Evolutionary conservation across 2,888 invertebrate species (phyloP), one percentile per base, ranked within the genome.

Genomic region (Lordiphosa andalusiaca): DNA sequence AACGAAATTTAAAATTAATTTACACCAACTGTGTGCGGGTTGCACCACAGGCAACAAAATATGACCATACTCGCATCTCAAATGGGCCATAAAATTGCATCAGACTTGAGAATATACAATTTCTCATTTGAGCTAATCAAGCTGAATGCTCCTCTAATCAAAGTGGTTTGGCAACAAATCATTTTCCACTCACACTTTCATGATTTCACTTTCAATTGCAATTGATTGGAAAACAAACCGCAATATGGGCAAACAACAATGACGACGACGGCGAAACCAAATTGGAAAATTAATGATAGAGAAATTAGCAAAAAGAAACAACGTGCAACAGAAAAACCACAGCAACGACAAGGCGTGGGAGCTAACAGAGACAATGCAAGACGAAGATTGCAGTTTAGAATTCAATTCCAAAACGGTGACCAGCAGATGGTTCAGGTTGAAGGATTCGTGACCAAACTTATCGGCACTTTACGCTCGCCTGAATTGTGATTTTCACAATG

Each of bases 121-220:
- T 46, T 36, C 58, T 63, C 61, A 76, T 76, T 78, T 75, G 62
- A 67, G 65, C 49, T 72, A 82, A 82, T 76, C 75, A 65, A 50
- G 53, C 47, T 74, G 72, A 74, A 74, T 78, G 75, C 63, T 74
- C 53, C 63, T 71, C 54, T 53, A 73, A 77, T 75, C 80, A 82
- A 63, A 78, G 75, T 62, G 78, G 75, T 77, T 73, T 64, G 59
- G 51, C 57, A 53, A 72, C 53, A 58, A 78, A 74, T 69, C 75
- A 75, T 72, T 72, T 80, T 69, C 49, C 40, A 70, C 83, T 83
- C 70, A 75, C 69, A 84, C 84, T 84, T 81, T 78, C 84, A 67
- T 64, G 62, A 77, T 76, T 81, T 78, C 84, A 81, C 84, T 81
- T 84, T 78, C 82, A 65, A 77, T 61, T 53, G 44, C 69, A 52